Evolutionary conservation across 2,797 vertebrate species (phyloP), one percentile per base, ranked within the genome.

Genomic region (Nasua narica): DNA sequence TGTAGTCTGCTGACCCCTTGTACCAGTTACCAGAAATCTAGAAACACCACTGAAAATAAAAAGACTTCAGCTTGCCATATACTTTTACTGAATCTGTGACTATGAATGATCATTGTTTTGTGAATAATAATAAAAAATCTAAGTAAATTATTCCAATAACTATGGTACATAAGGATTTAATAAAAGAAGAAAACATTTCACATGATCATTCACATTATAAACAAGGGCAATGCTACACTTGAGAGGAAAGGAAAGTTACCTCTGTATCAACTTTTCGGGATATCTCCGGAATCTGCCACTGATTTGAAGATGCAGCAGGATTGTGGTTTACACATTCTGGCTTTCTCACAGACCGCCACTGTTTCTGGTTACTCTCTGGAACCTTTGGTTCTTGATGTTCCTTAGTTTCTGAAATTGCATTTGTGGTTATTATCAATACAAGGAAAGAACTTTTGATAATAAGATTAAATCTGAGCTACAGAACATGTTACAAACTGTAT

Each of bases 391-490:
- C 97, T 62, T 96, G 94, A 82, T 95, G 96, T 40, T 85, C 86
- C 98, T 98, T 96, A 72, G 84, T 96, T 96, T 98, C 98, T 98
- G 83, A 48, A 60, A 95, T 65, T 82, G 32, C 40, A 90, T 97
- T 95, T 90, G 18, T 88, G 94, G 77, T 32, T 87, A 37, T 40
- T 77, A 11, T 93, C 70, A 91, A 90, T 96, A 93, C 90, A 93
- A 86, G n/a, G 25, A 60, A 93, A 93, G 7, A 76, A 60, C 77
- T 81, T 35, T 37, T 86, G 60, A 84, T 69, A 90, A 78, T 32
- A 94, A 32, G 18, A 87, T 37, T 52, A 96, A 52, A 23, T 48
- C 19, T 35, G 11, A 89, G 32, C n/a, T 85, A 89, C 48, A 50
- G 48, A 67, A 76, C 43, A 48, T 78, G 12, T 8, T 5, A 95